These are phyloP conservation scores for Enchytraeus crypticus DNA, from an alignment of 2,888 invertebrate genomes.

Conservation along the genomic window DNA sequence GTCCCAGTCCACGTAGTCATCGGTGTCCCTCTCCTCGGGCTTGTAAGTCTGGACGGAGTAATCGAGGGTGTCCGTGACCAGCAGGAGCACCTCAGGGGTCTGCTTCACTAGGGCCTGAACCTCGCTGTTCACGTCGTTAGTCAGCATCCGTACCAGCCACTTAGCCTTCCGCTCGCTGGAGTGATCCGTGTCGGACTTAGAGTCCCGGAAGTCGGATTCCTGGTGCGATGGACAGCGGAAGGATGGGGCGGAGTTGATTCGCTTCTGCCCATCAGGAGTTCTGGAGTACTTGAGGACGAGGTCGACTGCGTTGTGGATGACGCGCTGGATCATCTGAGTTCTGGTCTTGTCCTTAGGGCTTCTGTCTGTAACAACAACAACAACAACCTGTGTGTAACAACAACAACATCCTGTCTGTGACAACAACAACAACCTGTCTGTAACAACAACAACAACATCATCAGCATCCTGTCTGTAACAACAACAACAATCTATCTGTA, in stretches of 20 bases:
- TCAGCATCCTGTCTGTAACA: too few species aligned
- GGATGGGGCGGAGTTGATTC: not conserved
- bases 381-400: too few species aligned
- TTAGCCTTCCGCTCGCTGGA: not conserved
- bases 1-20: slow-evolving; percentile 3
- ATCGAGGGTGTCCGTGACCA: slow-evolving; percentile 1
- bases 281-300: not conserved
- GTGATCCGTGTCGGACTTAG: not conserved
- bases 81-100: not conserved
- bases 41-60: not conserved
- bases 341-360: too few species aligned
- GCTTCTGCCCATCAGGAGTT: not conserved
- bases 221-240: not conserved
- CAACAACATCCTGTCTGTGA: too few species aligned
- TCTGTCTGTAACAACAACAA: too few species aligned
- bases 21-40: not conserved
- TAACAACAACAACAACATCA: too few species aligned
- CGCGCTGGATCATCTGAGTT: too few species aligned
- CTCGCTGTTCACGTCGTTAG: slow-evolving; percentile 3
- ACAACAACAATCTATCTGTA: too few species aligned
- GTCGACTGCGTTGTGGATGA: not conserved
- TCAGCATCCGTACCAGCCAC: not conserved
- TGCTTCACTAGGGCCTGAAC: not conserved
- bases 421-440: too few species aligned
- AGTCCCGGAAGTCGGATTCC: not conserved